Base-by-base conservation (phyloP, 2,888 invertebrate species). In the Drosophila sordidula region DNA sequence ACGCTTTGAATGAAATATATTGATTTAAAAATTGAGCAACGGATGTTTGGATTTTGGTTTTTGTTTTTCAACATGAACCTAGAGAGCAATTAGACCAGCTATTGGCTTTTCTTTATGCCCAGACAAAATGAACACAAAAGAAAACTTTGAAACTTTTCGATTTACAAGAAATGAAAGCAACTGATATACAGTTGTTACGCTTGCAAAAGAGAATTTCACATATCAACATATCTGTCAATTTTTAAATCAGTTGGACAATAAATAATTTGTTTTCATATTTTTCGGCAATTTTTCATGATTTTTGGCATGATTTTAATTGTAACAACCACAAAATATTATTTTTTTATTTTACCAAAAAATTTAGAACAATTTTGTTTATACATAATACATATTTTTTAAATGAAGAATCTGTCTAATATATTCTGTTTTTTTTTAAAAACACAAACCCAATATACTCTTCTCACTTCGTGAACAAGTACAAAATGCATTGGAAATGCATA, bases 401-500 rank as follows among this genome's bases (percentile, higher is more conserved):
- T 18, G 18, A 18, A 18, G 2, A 22, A 22, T 22, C 22, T n/a
- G n/a, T n/a, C n/a, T n/a, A n/a, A n/a, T n/a, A n/a, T n/a, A n/a
- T n/a, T n/a, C n/a, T n/a, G n/a, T n/a, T n/a, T n/a, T n/a, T n/a
- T n/a, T n/a, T n/a, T n/a, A n/a, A n/a, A n/a, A n/a, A n/a, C n/a
- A n/a, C n/a, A 29, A 29, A 29, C 9, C 29, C 29, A 29, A 29
- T 29, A 29, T 29, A 29, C 29, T 29, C 29, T 29, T 9, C 8
- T 29, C 29, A 29, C 9, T 29, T 29, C 9, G 29, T 9, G 29
- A 9, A 29, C 3, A 8, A 29, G 29, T 12, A 4, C 4, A 44
- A 26, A 18, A 52, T 44, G 8, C 32, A 51, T 66, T 65, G 51
- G 34, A 65, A 68, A 47, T 49, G 38, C 44, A 70, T 65, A 63